phyloP scores from a whole-genome alignment of 2,888 invertebrate species.

The Acrobasis consociella region DNA sequence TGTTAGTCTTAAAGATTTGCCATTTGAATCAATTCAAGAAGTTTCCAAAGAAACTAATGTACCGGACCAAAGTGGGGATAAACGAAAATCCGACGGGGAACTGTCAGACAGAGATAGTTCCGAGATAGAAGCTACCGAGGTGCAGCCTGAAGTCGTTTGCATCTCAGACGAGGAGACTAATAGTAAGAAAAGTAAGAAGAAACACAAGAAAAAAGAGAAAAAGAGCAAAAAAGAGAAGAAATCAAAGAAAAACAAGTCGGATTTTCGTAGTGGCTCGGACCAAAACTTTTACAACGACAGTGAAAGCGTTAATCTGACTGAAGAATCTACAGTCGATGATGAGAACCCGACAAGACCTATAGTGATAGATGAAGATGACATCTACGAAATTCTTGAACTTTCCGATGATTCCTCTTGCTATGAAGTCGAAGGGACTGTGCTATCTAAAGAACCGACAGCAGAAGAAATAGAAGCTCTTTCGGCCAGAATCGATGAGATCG shows the following conservation, averaged over 20 bases:
- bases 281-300: constrained; percentile 60
- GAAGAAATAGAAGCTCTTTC: constrained; percentile 73
- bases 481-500: constrained; percentile 75
- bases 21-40: constrained; percentile 1
- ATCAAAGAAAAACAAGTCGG: constrained; percentile 52
- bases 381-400: constrained; percentile 64
- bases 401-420: constrained; percentile 69
- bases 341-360: constrained; percentile 24
- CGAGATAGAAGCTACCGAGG: constrained; percentile 59
- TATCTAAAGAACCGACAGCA: constrained; percentile 72
- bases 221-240: constrained; percentile 67
- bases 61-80: constrained; percentile 8
- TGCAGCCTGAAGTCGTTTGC: constrained; percentile 75
- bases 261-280: constrained; percentile 64
- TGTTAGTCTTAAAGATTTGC: not conserved
- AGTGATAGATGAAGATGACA: constrained; percentile 42
- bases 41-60: constrained; percentile 16
- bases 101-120: constrained; percentile 62
- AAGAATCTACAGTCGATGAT: constrained; percentile 6
- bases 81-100: constrained; percentile 41
- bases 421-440: constrained; percentile 62
- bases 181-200: constrained; percentile 47
- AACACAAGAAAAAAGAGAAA: constrained; percentile 68
- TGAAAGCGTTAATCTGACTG: constrained; percentile 18
- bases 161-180: constrained; percentile 72